These are phyloP conservation scores for Eupithecia centaureata DNA, from an alignment of 2,888 invertebrate genomes.

Conservation along the genomic window DNA sequence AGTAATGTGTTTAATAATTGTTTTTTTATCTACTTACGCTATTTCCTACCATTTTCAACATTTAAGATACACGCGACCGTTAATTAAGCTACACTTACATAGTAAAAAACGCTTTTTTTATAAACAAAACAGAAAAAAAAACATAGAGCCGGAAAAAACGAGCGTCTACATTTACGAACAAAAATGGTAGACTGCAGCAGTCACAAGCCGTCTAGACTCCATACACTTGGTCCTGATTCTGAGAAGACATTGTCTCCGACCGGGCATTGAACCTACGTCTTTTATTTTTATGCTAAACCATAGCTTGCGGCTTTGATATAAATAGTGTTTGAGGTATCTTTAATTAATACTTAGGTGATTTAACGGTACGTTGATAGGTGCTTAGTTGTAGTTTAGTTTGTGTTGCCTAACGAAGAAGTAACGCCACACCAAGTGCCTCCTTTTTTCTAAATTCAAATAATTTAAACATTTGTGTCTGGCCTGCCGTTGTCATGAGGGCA, in stretches of 20 bases:
- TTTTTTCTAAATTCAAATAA: background rate
- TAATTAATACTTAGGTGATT: slow-evolving; percentile 10
- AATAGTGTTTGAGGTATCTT: slow-evolving; percentile 14
- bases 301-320: slow-evolving; percentile 9
- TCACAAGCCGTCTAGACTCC: slow-evolving; percentile 21
- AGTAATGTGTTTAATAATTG: too few species aligned
- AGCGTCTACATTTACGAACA: background rate
- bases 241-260: slow-evolving; percentile 74
- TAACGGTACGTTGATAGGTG: background rate
- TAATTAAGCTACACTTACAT: too few species aligned
- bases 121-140: too few species aligned
- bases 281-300: slow-evolving; percentile 54
- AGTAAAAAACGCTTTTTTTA: too few species aligned
- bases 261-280: slow-evolving; percentile 63
- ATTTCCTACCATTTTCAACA: too few species aligned
- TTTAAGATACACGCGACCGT: too few species aligned
- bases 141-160: too few species aligned
- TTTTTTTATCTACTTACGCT: too few species aligned
- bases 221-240: slow-evolving; percentile 67
- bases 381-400: slow-evolving; percentile 6
- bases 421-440: background rate
- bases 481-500: too few species aligned
- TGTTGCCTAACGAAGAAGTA: background rate
- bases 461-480: too few species aligned
- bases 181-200: background rate